A percentile compares a stretch with the other conserved stretches of the same genome.
phyloP scores from a whole-genome alignment of 2,113 vertebrate genomes.

The Tachuris rubrigastra region DNA sequence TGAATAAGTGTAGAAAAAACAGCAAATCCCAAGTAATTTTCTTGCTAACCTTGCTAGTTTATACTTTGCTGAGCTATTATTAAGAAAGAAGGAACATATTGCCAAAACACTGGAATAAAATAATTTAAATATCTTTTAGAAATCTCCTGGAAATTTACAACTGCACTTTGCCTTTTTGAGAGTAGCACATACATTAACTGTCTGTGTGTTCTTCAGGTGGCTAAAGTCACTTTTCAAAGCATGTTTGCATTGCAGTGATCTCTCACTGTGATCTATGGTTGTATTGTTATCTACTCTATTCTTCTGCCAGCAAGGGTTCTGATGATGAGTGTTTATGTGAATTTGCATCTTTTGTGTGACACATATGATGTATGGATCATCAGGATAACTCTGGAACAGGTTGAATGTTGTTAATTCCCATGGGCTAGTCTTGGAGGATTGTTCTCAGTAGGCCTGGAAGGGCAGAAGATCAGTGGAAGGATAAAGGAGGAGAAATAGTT shows the following conservation, averaged over 20 bases:
- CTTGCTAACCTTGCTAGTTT: background rate
- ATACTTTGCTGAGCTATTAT: background rate
- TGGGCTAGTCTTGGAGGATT: background rate
- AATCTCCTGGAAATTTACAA: background rate
- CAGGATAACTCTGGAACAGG: background rate
- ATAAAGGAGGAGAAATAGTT: background rate
- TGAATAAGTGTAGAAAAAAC: background rate
- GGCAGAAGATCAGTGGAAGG: background rate
- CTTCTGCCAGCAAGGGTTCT: background rate
- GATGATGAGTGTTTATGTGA: background rate
- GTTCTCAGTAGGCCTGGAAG: background rate
- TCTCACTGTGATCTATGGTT: background rate
- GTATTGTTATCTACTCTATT: background rate
- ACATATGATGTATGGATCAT: background rate
- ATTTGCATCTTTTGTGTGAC: background rate
- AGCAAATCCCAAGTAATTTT: background rate
- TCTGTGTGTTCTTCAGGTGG: fast-evolving
- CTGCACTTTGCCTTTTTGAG: background rate
- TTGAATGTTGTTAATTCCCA: background rate
- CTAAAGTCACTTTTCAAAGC: background rate
- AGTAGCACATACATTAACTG: fast-evolving
- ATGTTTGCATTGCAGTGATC: background rate
- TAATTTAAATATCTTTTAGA: background rate
- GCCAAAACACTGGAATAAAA: background rate
- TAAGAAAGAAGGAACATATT: background rate